Conservation (phyloP, 1,140 invertebrate species). For the Scylla paramamosain region DNA sequence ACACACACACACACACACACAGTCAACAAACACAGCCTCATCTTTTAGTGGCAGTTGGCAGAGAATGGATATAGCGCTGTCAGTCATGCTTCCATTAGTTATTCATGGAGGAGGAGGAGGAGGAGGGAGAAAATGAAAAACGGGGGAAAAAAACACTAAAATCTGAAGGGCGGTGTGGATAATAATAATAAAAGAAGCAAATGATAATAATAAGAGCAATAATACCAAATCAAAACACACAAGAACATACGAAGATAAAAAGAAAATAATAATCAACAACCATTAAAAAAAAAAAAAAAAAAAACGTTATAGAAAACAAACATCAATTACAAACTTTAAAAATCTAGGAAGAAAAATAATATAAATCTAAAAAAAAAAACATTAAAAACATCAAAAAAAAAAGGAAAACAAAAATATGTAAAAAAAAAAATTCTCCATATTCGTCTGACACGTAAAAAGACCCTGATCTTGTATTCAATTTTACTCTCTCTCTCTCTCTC, state of each 20-base stretch:
- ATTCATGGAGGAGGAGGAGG: background rate
- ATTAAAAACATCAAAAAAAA: background rate
- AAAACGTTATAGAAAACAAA: too few relatives aligned
- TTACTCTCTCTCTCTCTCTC: constrained; percentile 36
- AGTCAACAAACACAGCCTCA: background rate
- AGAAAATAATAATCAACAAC: background rate
- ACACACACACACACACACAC: too few relatives aligned
- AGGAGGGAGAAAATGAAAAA: background rate
- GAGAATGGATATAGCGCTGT: background rate
- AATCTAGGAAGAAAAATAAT: too few relatives aligned
- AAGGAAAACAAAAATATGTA: background rate
- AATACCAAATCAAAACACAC: background rate
- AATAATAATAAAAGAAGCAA: background rate
- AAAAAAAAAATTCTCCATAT: background rate
- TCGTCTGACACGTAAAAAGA: background rate
- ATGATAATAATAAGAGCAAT: background rate
- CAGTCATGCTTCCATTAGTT: constrained; percentile 12
- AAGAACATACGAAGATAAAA: background rate
- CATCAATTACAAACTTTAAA: too few relatives aligned
- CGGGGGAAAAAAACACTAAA: background rate
- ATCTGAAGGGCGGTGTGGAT: background rate
- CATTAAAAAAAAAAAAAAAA: background rate
- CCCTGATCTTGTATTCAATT: background rate
- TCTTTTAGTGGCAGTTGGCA: background rate
- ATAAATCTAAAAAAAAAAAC: too few relatives aligned